Conservation (phyloP, 2,888 invertebrate species). For the Ryuthela nishihirai region DNA sequence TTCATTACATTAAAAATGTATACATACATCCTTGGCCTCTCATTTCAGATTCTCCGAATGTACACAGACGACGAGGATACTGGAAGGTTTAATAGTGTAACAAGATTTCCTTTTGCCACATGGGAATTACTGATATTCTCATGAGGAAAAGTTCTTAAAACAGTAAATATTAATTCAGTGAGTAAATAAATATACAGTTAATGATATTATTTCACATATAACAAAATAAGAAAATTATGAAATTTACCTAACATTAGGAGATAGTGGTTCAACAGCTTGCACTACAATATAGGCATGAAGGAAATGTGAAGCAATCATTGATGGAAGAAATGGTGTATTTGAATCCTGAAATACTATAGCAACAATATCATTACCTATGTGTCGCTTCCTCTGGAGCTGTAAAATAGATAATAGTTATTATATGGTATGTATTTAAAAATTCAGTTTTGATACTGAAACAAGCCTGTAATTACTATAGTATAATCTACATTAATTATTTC, state of each 20-base stretch:
- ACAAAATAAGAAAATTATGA: not conserved
- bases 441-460: too few relatives aligned
- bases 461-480: too few relatives aligned
- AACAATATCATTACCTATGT: conserved; percentile 95
- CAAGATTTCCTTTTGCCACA: too few relatives aligned
- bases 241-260: conserved; percentile 70
- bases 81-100: too few relatives aligned
- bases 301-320: conserved; percentile 98
- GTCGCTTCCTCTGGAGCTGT: conserved; percentile 83
- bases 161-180: not conserved
- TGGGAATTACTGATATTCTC: too few relatives aligned
- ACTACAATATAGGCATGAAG: conserved; percentile 96
- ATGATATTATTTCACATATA: not conserved
- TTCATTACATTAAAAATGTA: too few relatives aligned
- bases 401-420: conserved; percentile 20
- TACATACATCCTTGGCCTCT: too few relatives aligned
- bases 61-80: too few relatives aligned
- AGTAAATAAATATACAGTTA: not conserved
- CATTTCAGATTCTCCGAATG: too few relatives aligned
- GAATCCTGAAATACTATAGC: conserved; percentile 96
- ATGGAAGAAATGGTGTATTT: conserved; percentile 95
- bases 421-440: too few relatives aligned
- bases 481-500: too few relatives aligned
- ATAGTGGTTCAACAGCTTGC: conserved; percentile 80
- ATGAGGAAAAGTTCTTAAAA: too few relatives aligned